phyloP scores from a whole-genome alignment of 2,888 invertebrate genomes.

The Drosophila diplacantha region DNA sequence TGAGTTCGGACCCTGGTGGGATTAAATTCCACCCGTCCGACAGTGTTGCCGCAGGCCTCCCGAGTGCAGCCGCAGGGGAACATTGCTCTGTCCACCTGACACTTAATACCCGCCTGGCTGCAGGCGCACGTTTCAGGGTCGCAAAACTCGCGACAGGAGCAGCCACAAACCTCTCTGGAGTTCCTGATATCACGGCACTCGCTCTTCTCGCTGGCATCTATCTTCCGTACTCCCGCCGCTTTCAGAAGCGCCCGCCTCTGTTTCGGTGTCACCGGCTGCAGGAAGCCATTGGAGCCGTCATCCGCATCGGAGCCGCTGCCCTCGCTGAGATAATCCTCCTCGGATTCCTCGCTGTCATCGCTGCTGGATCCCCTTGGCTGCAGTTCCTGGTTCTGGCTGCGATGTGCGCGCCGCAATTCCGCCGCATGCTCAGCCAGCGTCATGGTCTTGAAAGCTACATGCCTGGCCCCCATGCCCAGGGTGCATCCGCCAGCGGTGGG shows the following conservation, averaged over 20 bases:
- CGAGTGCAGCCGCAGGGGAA: conserved; percentile 98
- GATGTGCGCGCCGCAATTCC: conserved; percentile 91
- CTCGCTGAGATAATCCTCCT: conserved; percentile 85
- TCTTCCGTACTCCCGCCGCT: conserved; percentile 95
- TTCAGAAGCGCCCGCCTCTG: conserved; percentile 92
- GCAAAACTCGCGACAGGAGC: conserved; percentile 94
- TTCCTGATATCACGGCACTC: conserved; percentile 94
- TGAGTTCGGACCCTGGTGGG: conserved; percentile 96
- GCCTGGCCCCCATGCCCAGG: conserved; percentile 91
- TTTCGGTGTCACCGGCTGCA: conserved; percentile 94
- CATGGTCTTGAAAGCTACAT: conserved; percentile 85
- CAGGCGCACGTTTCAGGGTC: conserved; percentile 97
- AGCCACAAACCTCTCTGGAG: conserved; percentile 95
- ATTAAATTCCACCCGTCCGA: conserved; percentile 97
- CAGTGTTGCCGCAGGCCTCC: conserved; percentile 94
- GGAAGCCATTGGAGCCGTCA: conserved; percentile 91
- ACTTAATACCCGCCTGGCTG: conserved; percentile 96
- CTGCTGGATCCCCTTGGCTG: conserved; percentile 81
- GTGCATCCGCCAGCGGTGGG: conserved; percentile 95
- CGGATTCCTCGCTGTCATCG: conserved; percentile 91
- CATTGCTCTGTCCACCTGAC: conserved; percentile 93
- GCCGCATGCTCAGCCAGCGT: conserved; percentile 92
- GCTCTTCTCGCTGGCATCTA: conserved; percentile 94
- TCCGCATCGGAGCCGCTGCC: conserved; percentile 90
- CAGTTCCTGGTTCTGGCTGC: conserved; percentile 83